Percentiles rank a stretch among this genome's conserved stretches.
These are phyloP conservation scores for Agapornis canus DNA, from an alignment of 2,797 vertebrate genomes.

Conservation along the genomic window DNA sequence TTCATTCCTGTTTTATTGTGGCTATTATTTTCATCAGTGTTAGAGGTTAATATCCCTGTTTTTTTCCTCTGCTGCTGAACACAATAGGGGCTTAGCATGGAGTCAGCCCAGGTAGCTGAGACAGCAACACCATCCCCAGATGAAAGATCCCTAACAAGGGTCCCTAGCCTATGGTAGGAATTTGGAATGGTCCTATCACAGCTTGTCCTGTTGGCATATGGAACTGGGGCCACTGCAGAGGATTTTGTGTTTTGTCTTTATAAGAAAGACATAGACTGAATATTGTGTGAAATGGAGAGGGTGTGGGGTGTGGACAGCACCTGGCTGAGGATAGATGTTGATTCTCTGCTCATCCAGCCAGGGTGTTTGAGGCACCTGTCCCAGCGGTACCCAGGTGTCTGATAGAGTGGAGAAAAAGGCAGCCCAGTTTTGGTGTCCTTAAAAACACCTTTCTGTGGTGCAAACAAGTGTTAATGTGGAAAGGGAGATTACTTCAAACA, in stretches of 20 bases:
- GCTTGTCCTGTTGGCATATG: rapidly evolving
- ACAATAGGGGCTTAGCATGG: slow-evolving; percentile 62
- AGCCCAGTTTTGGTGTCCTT: neutral
- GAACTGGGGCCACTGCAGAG: rapidly evolving
- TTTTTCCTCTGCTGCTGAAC: slow-evolving; percentile 76
- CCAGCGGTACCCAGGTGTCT: neutral
- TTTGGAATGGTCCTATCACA: rapidly evolving
- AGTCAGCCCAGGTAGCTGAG: slow-evolving; percentile 54
- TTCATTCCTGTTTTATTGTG: slow-evolving; percentile 76
- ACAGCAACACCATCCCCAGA: neutral
- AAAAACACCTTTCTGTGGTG: slow-evolving; percentile 4
- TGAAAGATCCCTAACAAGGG: neutral
- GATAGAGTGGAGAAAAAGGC: neutral
- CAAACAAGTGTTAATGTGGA: neutral
- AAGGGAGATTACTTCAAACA: slow-evolving; percentile 24
- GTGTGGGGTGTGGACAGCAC: rapidly evolving
- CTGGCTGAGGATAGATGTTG: rapidly evolving
- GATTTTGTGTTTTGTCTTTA: rapidly evolving
- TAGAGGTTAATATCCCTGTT: slow-evolving; percentile 78
- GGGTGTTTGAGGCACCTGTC: neutral
- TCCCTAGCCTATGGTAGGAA: neutral
- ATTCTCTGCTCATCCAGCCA: rapidly evolving
- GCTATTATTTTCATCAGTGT: slow-evolving; percentile 78
- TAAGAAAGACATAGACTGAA: rapidly evolving
- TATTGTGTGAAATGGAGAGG: rapidly evolving